Percentiles rank a stretch among this genome's conserved stretches.
These are phyloP conservation scores for Ciona savignyi DNA, from an alignment of 23 tunicate species.

Conservation along the genomic window DNA sequence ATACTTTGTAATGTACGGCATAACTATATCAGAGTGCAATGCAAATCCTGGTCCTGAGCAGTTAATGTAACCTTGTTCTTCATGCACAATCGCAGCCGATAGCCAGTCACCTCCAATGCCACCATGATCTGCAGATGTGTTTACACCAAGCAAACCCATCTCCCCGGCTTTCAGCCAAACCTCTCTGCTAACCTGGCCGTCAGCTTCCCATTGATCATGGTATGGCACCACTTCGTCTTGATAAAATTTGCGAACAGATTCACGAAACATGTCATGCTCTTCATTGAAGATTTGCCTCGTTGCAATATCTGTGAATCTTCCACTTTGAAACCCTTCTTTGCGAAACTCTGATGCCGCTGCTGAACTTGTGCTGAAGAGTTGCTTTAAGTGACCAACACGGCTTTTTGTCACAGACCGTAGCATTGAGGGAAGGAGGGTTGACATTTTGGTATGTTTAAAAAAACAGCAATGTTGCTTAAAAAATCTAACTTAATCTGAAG, in stretches of 20 bases:
- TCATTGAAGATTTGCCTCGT: constrained; percentile 72
- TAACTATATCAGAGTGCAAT: constrained; percentile 83
- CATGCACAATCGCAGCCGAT: constrained; percentile 92
- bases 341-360: background rate
- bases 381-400: background rate
- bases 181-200: constrained; percentile 72
- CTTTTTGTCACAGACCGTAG: background rate
- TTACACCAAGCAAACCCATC: constrained; percentile 71
- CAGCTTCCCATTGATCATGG: constrained; percentile 83
- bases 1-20: constrained; percentile 93
- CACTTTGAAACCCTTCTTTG: constrained; percentile 63
- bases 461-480: no score
- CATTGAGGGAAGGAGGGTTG: background rate
- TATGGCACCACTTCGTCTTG: constrained; percentile 84
- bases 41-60: constrained; percentile 90
- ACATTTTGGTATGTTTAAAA: background rate
- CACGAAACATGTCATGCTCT: constrained; percentile 99
- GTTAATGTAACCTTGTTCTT: constrained; percentile 83
- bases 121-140: constrained; percentile 74
- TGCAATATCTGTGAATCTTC: constrained; percentile 81
- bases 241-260: constrained; percentile 74
- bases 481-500: no score
- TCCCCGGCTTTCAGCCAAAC: constrained; percentile 95
- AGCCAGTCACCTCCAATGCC: constrained; percentile 98
- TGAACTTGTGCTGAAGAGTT: background rate